Evolutionary conservation across 1,140 invertebrate species (phyloP).

Genomic region (Catajapyx aquilonaris): DNA sequence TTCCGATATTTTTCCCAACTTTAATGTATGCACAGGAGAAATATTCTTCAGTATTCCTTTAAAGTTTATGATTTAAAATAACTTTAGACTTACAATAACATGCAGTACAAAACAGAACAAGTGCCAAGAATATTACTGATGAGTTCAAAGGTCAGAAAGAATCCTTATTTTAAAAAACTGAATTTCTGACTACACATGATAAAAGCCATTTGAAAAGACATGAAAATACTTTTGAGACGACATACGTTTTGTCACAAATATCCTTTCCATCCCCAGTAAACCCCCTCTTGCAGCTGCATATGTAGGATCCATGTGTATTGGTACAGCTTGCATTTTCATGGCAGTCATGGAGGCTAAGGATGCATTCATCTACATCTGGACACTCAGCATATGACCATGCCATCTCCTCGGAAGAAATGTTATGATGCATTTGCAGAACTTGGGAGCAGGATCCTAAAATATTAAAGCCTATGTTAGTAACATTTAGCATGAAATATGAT

Average conservation of each 20-base stretch:
- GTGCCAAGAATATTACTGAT: too few species aligned
- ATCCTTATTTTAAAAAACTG: neutral
- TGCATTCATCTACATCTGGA: conserved; percentile 87
- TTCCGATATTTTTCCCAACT: too few species aligned
- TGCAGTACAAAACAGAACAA: too few species aligned
- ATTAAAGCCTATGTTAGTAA: too few species aligned
- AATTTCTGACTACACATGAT: too few species aligned
- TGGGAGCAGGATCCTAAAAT: too few species aligned
- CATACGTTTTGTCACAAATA: conserved; percentile 53
- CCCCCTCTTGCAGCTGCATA: conserved; percentile 57
- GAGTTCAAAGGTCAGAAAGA: conserved; percentile 1
- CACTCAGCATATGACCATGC: conserved; percentile 77
- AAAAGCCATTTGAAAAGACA: neutral
- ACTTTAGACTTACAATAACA: too few species aligned
- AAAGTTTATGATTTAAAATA: too few species aligned
- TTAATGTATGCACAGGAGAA: too few species aligned
- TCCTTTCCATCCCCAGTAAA: conserved; percentile 67
- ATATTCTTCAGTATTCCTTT: too few species aligned
- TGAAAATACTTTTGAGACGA: conserved; percentile 7
- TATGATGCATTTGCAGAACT: too few species aligned
- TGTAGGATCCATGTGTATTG: conserved; percentile 76
- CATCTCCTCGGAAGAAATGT: conserved; percentile 22
- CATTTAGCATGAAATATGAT: too few species aligned
- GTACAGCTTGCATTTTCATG: conserved; percentile 74
- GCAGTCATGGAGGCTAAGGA: conserved; percentile 63